Base-by-base conservation (phyloP, 2,797 vertebrate genomes). In the Setipinna tenuifilis region DNA sequence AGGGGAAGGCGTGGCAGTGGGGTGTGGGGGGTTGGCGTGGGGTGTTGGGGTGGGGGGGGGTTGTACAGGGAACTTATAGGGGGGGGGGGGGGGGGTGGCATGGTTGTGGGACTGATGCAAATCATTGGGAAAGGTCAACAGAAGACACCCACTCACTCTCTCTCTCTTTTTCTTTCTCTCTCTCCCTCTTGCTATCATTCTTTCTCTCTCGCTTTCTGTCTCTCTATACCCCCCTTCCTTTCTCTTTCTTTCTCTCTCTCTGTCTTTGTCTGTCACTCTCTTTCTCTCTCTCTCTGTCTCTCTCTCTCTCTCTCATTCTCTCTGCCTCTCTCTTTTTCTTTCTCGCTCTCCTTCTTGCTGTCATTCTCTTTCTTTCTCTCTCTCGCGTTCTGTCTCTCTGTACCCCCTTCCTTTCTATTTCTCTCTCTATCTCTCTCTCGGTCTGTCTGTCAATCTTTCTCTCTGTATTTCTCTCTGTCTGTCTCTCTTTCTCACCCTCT, bases 301-400 rank as follows among this genome's bases (percentile, higher is more conserved):
- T 65, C 61, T 61, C 59, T 61, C 59, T 61, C 59, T 61, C 59
- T 65, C 61, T 65, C n/a, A n/a, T 5, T 65, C 21, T 65, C 61
- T 11, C 19, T 25, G 3, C 23, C n/a, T 65, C 61, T 44, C 23
- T 85, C 21, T 61, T 12, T 35, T 17, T 23, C 17, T 41, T 6
- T 61, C 11, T 61, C 19, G 0, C 59, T 61, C 59, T 61, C 21
- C 21, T 17, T 19, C 17, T 11, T 17, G 9, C 59, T 61, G 11
- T 61, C 21, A 11, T 2, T 23, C 59, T 62, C n/a, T 62, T 19
- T 23, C n/a, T 62, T 7, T 48, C 46, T 48, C 46, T 48, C 46
- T 48, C 46, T 48, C 46, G 3, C 46, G 3, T 10, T 48, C 46
- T 48, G 4, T 48, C 46, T 48, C 46, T 48, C 46, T 48, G 4